phyloP scores from a whole-genome alignment of 2,797 vertebrate species.

The Aldrovandia affinis region DNA sequence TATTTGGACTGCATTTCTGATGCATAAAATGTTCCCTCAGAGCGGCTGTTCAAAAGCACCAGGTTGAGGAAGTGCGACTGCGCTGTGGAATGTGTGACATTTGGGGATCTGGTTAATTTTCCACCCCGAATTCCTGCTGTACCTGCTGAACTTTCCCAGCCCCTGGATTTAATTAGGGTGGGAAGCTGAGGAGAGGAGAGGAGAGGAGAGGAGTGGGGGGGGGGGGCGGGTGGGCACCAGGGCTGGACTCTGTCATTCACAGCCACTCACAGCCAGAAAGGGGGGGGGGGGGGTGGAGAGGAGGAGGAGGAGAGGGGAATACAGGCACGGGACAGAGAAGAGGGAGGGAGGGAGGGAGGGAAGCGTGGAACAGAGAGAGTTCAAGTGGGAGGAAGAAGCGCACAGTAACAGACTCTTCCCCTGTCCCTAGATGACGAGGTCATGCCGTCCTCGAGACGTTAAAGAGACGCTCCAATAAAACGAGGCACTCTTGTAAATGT shows the following conservation, averaged over 20 bases:
- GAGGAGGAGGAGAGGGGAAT: neutral
- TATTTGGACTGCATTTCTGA: neutral
- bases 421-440: neutral
- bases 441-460: neutral
- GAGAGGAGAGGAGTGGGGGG: neutral
- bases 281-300: too few species aligned
- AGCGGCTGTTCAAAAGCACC: neutral
- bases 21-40: too few species aligned
- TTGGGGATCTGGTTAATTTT: slow-evolving; percentile 1
- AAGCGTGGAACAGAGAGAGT: neutral
- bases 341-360: neutral
- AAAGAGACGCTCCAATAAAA: neutral
- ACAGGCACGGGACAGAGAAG: neutral
- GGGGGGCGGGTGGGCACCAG: neutral
- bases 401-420: neutral
- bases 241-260: slow-evolving; percentile 1
- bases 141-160: slow-evolving; percentile 6
- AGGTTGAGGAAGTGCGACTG: neutral
- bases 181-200: neutral
- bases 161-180: slow-evolving; percentile 23
- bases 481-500: too few species aligned
- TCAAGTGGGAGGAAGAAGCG: neutral
- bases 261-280: neutral
- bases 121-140: neutral
- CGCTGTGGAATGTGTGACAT: slow-evolving; percentile 5